These are phyloP conservation scores for Electrona antarctica DNA, from an alignment of 2,113 vertebrate genomes.

Conservation along the genomic window DNA sequence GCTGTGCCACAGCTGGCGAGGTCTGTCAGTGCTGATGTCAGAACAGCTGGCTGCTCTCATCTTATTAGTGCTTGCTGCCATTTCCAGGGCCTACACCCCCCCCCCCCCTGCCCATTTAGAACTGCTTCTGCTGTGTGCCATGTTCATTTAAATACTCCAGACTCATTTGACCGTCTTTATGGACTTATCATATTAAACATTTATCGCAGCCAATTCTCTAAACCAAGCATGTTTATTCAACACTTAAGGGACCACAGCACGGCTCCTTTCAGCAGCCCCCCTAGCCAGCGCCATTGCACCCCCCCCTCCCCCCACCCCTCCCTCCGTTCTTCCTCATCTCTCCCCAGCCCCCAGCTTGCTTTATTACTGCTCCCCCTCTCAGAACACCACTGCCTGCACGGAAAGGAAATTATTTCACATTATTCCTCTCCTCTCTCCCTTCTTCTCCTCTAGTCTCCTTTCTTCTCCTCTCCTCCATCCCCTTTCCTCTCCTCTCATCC, in stretches of 20 bases:
- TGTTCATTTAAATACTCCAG: slow-evolving; percentile 75
- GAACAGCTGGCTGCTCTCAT: slow-evolving; percentile 76
- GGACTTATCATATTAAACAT: slow-evolving; percentile 81
- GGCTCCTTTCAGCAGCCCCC: slow-evolving; percentile 52
- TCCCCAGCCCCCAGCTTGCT: neutral
- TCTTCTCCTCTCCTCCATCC: slow-evolving; percentile 1
- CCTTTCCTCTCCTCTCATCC: slow-evolving; percentile 1
- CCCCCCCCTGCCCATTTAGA: slow-evolving; percentile 18
- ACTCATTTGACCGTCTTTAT: slow-evolving; percentile 78
- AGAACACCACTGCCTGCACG: too few relatives aligned
- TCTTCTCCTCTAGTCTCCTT: slow-evolving; percentile 21
- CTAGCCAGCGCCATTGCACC: neutral
- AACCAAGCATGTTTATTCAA: slow-evolving; percentile 81
- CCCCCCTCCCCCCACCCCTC: neutral
- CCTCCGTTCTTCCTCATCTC: slow-evolving; percentile 32
- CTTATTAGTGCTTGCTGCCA: slow-evolving; percentile 71
- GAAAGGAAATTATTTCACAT: neutral
- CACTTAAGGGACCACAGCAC: slow-evolving; percentile 75
- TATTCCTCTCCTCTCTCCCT: slow-evolving; percentile 19
- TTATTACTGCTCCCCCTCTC: neutral
- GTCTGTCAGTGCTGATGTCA: slow-evolving; percentile 74
- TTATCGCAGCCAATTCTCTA: slow-evolving; percentile 78
- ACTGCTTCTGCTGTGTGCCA: slow-evolving; percentile 59
- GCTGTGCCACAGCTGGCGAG: slow-evolving; percentile 72
- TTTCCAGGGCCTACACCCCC: slow-evolving; percentile 42